phyloP scores from a whole-genome alignment of 2,113 vertebrate genomes.

The Gnathonemus echidnorhynchus region DNA sequence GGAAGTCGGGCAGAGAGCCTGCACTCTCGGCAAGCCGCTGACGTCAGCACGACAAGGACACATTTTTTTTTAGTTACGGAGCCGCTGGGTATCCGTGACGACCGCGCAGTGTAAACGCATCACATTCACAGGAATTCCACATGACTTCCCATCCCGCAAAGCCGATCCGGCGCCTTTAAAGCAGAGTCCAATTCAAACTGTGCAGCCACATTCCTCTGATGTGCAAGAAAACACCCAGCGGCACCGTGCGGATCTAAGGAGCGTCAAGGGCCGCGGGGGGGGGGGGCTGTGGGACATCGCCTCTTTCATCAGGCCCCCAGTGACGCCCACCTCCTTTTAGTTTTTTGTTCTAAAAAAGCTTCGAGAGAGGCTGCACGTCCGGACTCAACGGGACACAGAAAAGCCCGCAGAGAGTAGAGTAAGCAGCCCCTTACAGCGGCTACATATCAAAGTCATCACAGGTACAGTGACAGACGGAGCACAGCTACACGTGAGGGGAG shows the following conservation, averaged over 20 bases:
- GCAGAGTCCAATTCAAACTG: slow-evolving; percentile 27
- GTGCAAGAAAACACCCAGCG: slow-evolving; percentile 36
- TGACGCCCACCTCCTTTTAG: slow-evolving; percentile 26
- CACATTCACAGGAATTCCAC: slow-evolving; percentile 29
- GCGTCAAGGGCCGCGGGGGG: neutral
- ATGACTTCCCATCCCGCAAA: slow-evolving; percentile 25
- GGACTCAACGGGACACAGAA: neutral
- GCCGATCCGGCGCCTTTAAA: slow-evolving; percentile 17
- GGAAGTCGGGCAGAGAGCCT: neutral
- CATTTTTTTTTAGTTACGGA: neutral
- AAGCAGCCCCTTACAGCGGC: neutral
- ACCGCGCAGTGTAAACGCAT: slow-evolving; percentile 22
- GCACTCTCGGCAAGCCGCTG: neutral
- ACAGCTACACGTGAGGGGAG: neutral
- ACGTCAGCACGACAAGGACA: neutral
- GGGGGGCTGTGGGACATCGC: slow-evolving; percentile 18
- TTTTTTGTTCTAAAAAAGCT: slow-evolving; percentile 14
- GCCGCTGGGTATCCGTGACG: neutral
- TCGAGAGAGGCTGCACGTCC: neutral
- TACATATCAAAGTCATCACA: neutral
- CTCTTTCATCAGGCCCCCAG: slow-evolving; percentile 30
- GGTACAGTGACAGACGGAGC: neutral
- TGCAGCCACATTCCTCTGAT: slow-evolving; percentile 30
- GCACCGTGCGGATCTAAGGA: slow-evolving; percentile 23
- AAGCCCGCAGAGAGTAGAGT: neutral